These are phyloP conservation scores for Drosophila quasianomalipes DNA, from an alignment of 2,888 invertebrate genomes.

Conservation along the genomic window DNA sequence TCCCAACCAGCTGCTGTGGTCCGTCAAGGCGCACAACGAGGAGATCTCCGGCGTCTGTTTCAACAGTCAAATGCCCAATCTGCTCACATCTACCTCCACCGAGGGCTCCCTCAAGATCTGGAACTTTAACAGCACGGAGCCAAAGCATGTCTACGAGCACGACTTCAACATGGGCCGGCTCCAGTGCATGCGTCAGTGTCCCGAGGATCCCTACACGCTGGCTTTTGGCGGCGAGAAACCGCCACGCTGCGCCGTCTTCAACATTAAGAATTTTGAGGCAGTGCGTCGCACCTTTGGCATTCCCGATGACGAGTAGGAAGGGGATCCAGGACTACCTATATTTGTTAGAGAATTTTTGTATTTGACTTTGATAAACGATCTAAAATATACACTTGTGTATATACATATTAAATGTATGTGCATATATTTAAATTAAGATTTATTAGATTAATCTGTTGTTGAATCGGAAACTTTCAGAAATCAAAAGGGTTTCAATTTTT, in stretches of 20 bases:
- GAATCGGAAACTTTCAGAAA: neutral
- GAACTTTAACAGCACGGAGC: constrained; percentile 87
- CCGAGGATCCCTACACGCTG: constrained; percentile 93
- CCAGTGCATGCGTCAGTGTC: constrained; percentile 91
- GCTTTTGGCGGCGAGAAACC: constrained; percentile 95
- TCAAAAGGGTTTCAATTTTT: neutral
- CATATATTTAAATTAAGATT: constrained; percentile 19
- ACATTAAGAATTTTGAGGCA: constrained; percentile 84
- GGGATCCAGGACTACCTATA: neutral
- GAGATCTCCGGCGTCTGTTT: constrained; percentile 94
- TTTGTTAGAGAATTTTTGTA: neutral
- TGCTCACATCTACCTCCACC: constrained; percentile 91
- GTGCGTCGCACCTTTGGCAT: constrained; percentile 82
- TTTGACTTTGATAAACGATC: neutral
- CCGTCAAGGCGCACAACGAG: constrained; percentile 91
- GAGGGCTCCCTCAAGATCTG: constrained; percentile 95
- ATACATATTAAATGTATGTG: constrained; percentile 20
- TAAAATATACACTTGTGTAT: constrained; percentile 15
- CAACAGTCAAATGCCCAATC: constrained; percentile 90
- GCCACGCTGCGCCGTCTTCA: constrained; percentile 89
- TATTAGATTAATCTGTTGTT: neutral
- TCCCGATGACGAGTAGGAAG: constrained; percentile 56
- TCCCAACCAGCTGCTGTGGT: constrained; percentile 89
- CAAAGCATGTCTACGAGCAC: constrained; percentile 84
- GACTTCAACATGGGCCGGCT: constrained; percentile 90